Base-by-base conservation (phyloP, 2,888 invertebrate species). In the Synanthedon formicaeformis region DNA sequence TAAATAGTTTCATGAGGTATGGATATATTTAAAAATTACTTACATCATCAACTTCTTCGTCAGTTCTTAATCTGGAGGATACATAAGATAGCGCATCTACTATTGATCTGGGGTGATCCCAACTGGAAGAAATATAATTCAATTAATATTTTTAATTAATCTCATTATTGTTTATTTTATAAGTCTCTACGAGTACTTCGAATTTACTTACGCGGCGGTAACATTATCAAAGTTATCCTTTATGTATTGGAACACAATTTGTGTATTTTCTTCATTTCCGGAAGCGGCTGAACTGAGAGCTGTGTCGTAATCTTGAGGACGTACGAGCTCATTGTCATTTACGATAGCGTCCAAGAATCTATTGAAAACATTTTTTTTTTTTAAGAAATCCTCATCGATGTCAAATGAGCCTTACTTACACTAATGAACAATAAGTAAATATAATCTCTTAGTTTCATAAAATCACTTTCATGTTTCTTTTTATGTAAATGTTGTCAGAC, bases 221-320 rank as follows among this genome's bases (percentile, higher is more conserved):
- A 84, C 71, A 3, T 40, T 41, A 0, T 40, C n/a, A 0, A 76
- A 53, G 51, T 85, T 79, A 1, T 62, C 58, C 49, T 73, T 73
- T 2, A 92, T 81, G 64, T 88, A 90, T 0, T 77, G 58, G 56
- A 90, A 88, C 0, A 89, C 90, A 0, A 88, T 73, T 27, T 85
- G 75, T 1, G 91, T 87, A 57, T 91, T 92, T 45, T 63, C 82
- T 56, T 89, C 88, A 58, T 90, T 90, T 52, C 88, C 88, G 0
- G 78, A 69, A 41, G 89, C 88, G 1, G 91, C 89, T 0, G 84
- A 71, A 53, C 75, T 75, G 69, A 87, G 75, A 50, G 80, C 87
- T 0, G 78, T 70, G 0, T 69, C 73, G 55, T 89, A 79, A 70
- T 90, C 81, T 77, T 89, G 82, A 53, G 63, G 69, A 64, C 90